phyloP scores from a whole-genome alignment of 2,113 vertebrate species.

The Hyperopisus bebe region DNA sequence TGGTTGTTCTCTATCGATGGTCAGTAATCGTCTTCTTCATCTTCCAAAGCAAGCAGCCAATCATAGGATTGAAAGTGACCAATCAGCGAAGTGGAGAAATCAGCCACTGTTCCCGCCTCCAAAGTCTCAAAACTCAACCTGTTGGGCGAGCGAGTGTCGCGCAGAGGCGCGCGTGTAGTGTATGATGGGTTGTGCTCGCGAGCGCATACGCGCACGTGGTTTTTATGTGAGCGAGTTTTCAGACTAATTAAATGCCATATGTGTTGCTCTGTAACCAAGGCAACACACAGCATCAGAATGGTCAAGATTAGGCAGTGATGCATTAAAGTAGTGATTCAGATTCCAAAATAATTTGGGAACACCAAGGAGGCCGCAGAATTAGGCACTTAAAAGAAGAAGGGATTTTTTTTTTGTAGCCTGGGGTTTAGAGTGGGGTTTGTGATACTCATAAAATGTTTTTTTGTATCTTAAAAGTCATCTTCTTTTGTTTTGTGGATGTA shows the following conservation, averaged over 20 bases:
- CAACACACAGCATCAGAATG: conserved; percentile 64
- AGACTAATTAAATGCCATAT: conserved; percentile 34
- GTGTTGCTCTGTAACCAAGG: conserved; percentile 65
- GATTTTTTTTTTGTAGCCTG: neutral
- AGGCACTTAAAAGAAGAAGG: conserved; percentile 3
- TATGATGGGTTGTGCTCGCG: too few relatives aligned
- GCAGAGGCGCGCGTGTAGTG: too few relatives aligned
- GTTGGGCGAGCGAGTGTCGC: too few relatives aligned
- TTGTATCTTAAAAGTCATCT: neutral
- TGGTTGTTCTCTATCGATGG: too few relatives aligned
- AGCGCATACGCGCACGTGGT: too few relatives aligned
- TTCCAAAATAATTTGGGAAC: neutral
- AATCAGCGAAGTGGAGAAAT: too few relatives aligned
- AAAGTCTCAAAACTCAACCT: too few relatives aligned
- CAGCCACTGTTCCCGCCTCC: too few relatives aligned
- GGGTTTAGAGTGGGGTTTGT: neutral
- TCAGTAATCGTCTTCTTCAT: too few relatives aligned
- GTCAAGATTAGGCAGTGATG: conserved; percentile 54
- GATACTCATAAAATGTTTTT: neutral
- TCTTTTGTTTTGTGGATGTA: neutral
- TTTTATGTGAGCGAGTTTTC: too few relatives aligned
- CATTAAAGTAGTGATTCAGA: conserved; percentile 38
- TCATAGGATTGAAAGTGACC: too few relatives aligned
- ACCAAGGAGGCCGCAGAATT: conserved; percentile 10
- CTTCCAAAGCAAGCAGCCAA: too few relatives aligned